Base-by-base conservation (phyloP, 2,888 invertebrate genomes). In the Trachelus iudaicus region DNA sequence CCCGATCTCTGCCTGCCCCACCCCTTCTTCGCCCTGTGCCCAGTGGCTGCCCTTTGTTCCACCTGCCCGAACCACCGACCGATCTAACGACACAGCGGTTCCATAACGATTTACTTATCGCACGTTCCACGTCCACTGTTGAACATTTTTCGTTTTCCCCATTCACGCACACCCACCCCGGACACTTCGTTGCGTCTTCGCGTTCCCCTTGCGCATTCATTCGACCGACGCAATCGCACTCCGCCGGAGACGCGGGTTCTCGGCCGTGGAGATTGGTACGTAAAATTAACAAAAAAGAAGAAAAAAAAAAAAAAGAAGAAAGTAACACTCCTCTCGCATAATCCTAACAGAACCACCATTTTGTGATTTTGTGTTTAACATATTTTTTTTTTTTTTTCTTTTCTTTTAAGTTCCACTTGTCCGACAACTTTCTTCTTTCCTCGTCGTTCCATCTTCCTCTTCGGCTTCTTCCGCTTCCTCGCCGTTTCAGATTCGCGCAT, bases 181-280 rank as follows among this genome's bases (percentile, higher is more conserved):
- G 23, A 6, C 69, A 34, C 31, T 35, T 35, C 37, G 73, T 33
- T 15, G 34, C 30, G 34, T 23, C 6, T 75, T 30, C 68, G n/a
- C 15, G 23, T 78, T 73, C 76, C 81, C 76, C 76, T 79, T 79
- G 80, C 78, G 75, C 80, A 74, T 69, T 75, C 75, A 77, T 73
- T 56, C 76, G 23, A 23, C 23, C 23, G 56, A 56, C 23, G 0
- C 56, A 9, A 23, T 56, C 56, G 0, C 56, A 23, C 23, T 23
- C 0, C 56, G 23, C 23, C 56, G 23, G 23, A 56, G 56, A 56
- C 56, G 56, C 56, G 56, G 9, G 9, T 56, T 56, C 9, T 56
- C 23, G 23, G 15, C 23, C 56, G 23, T 56, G 56, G 23, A 56
- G 9, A 56, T 56, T 9, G 23, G 23, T 56, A 23, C 23, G 9